A percentile compares a stretch with the other conserved stretches of the same genome.
These are phyloP conservation scores for Sebastes schlegelii DNA, from an alignment of 2,113 vertebrate genomes.

Conservation along the genomic window DNA sequence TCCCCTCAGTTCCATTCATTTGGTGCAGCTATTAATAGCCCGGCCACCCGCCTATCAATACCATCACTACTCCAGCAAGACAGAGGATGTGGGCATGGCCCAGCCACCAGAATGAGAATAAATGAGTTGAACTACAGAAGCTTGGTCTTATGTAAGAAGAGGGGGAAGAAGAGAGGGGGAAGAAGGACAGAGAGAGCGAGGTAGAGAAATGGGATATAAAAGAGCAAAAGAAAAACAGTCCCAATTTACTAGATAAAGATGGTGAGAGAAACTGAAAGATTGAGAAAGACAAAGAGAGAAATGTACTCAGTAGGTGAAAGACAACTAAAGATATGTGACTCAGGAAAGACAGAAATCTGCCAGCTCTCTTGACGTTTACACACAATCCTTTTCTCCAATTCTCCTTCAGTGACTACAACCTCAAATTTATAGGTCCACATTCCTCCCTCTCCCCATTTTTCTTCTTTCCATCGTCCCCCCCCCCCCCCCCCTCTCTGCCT, in stretches of 20 bases:
- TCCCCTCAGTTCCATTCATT: conserved; percentile 72
- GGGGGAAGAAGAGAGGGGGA: background rate
- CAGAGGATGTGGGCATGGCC: conserved; percentile 67
- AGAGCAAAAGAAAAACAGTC: background rate
- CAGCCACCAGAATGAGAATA: conserved; percentile 62
- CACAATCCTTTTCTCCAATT: conserved; percentile 29
- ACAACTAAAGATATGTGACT: conserved; percentile 30
- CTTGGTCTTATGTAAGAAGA: conserved; percentile 58
- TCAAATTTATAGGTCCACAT: conserved; percentile 63
- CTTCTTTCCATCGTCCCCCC: conserved; percentile 16
- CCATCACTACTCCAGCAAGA: conserved; percentile 76
- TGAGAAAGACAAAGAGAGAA: background rate
- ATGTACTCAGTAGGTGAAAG: conserved; percentile 35
- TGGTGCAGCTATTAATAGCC: conserved; percentile 76
- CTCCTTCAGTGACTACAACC: conserved; percentile 40
- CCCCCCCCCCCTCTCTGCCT: conserved; percentile 13
- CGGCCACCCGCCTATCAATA: conserved; percentile 76
- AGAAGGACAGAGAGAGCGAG: background rate
- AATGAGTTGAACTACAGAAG: conserved; percentile 55
- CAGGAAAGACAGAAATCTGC: conserved; percentile 32
- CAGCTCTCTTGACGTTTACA: conserved; percentile 29
- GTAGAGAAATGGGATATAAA: background rate
- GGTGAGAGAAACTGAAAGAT: conserved; percentile 12
- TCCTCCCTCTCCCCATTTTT: conserved; percentile 35
- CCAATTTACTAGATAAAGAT: conserved; percentile 23